These are phyloP conservation scores for Stercorarius parasiticus DNA, from an alignment of 2,113 vertebrate species.

Conservation along the genomic window DNA sequence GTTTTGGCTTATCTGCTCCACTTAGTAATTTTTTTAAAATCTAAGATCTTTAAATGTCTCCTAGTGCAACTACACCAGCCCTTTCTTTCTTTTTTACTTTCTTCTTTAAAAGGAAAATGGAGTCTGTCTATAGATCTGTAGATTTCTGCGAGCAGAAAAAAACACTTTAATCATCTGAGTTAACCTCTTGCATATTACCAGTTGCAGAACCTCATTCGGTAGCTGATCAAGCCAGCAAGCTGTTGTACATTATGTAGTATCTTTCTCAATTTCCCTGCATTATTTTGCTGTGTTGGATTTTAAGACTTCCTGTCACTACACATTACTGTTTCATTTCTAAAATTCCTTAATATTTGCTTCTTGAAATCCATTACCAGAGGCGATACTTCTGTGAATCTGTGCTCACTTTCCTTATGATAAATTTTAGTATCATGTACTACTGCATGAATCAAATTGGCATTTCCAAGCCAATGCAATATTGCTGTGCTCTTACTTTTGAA, in stretches of 20 bases:
- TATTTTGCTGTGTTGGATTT: background rate
- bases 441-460: background rate
- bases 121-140: background rate
- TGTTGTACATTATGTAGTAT: background rate
- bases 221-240: background rate
- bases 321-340: background rate
- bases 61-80: background rate
- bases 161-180: background rate
- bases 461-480: background rate
- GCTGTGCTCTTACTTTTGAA: background rate
- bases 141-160: background rate
- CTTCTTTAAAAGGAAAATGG: background rate
- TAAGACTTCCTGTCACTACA: background rate
- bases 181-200: background rate
- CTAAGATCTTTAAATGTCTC: background rate
- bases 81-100: background rate
- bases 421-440: background rate
- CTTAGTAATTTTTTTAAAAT: background rate
- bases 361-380: background rate
- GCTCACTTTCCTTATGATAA: background rate
- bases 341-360: background rate
- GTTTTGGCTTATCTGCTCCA: background rate
- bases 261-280: background rate
- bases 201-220: background rate
- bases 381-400: background rate